phyloP scores from a whole-genome alignment of 2,888 invertebrate genomes.

The Rotaria macrura region DNA sequence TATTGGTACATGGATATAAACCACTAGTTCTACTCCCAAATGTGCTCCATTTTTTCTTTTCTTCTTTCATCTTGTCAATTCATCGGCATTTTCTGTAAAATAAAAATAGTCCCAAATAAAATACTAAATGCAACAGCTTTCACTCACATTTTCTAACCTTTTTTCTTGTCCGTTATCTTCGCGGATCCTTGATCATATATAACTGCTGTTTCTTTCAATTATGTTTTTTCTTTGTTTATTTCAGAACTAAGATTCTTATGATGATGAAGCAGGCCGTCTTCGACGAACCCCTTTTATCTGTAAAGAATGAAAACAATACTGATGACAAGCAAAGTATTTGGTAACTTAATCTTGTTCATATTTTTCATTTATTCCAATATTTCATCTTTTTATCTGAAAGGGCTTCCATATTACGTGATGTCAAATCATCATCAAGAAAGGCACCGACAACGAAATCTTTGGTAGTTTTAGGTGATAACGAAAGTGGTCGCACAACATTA shows the following conservation, averaged over 20 bases:
- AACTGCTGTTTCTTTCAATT: not conserved
- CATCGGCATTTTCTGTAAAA: too few species aligned
- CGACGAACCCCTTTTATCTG: not conserved
- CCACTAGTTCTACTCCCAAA: too few species aligned
- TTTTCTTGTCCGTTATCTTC: not conserved
- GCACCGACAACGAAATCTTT: slow-evolving; percentile 31
- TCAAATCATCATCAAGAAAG: slow-evolving; percentile 31
- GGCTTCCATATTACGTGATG: slow-evolving; percentile 31
- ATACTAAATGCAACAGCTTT: not conserved
- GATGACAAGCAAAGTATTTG: not conserved
- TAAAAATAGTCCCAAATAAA: not conserved
- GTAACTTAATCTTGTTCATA: not conserved
- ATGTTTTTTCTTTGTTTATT: not conserved
- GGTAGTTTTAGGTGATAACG: slow-evolving; percentile 30
- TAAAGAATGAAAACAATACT: not conserved
- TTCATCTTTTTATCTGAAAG: not conserved
- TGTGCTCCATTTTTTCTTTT: too few species aligned
- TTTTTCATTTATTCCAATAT: not conserved
- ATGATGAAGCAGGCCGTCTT: not conserved
- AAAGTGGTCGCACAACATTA: slow-evolving; percentile 33
- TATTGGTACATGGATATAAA: slow-evolving; percentile 6
- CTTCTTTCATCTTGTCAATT: too few species aligned
- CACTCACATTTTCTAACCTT: not conserved
- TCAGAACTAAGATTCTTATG: not conserved
- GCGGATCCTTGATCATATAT: not conserved